Evolutionary conservation across 2,113 vertebrate species (phyloP).

Genomic region (Archocentrus centrarchus): DNA sequence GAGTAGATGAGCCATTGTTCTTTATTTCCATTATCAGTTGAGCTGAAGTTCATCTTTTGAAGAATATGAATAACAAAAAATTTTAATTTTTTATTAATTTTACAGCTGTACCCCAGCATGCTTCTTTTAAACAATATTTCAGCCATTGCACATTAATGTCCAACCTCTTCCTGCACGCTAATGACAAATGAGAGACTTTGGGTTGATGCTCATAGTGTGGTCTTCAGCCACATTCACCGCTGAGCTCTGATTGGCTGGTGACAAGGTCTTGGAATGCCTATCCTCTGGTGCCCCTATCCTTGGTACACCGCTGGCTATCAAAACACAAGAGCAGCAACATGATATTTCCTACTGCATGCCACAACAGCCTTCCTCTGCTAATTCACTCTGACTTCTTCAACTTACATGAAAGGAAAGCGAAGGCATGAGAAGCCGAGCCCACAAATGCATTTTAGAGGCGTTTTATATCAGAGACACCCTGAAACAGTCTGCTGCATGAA

Average conservation of each 20-base stretch:
- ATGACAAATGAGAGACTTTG: slow-evolving; percentile 37
- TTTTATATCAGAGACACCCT: slow-evolving; percentile 12
- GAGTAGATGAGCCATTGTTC: neutral
- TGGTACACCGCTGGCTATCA: slow-evolving; percentile 40
- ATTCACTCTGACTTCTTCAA: slow-evolving; percentile 29
- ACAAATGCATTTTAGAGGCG: slow-evolving; percentile 17
- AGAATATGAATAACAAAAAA: neutral
- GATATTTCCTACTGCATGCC: slow-evolving; percentile 51
- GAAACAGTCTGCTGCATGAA: slow-evolving; percentile 33
- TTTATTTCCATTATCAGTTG: neutral
- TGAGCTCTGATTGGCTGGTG: slow-evolving; percentile 40
- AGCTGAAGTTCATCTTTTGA: neutral
- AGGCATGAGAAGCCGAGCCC: slow-evolving; percentile 20
- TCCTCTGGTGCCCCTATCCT: slow-evolving; percentile 32
- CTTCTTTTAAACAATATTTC: slow-evolving; percentile 5
- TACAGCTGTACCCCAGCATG: neutral
- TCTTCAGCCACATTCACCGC: slow-evolving; percentile 38
- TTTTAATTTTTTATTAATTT: neutral
- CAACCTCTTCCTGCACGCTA: slow-evolving; percentile 15
- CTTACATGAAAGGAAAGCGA: slow-evolving; percentile 38
- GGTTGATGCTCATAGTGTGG: slow-evolving; percentile 33
- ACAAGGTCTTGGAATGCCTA: slow-evolving; percentile 22
- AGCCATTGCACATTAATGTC: neutral
- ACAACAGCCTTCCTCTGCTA: slow-evolving; percentile 22
- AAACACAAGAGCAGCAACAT: slow-evolving; percentile 41